Conservation (phyloP, 2,888 invertebrate species). For the Cremastinae sp. region DNA sequence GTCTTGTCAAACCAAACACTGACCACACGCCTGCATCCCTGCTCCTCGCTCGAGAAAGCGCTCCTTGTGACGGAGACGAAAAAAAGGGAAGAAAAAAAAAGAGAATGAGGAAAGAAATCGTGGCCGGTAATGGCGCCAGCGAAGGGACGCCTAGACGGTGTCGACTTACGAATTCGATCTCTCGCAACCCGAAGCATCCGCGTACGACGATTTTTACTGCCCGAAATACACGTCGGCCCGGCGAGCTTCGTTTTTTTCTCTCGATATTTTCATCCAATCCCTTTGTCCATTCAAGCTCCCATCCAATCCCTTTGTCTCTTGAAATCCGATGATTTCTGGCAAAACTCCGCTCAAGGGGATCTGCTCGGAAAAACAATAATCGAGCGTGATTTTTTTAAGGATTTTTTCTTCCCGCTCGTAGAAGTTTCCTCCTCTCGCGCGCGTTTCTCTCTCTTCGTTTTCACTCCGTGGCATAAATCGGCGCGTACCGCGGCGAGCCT, state of each 20-base stretch:
- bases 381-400: not conserved
- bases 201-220: conserved; percentile 43
- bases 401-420: not conserved
- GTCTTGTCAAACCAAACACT: conserved; percentile 73
- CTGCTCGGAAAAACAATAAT: too few species aligned
- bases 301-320: too few species aligned
- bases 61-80: conserved; percentile 22
- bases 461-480: conserved; percentile 24
- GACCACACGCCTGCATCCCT: conserved; percentile 67
- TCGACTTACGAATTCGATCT: conserved; percentile 70
- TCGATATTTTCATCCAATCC: too few species aligned
- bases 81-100: conserved; percentile 10
- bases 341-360: too few species aligned
- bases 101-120: conserved; percentile 13
- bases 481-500: conserved; percentile 44
- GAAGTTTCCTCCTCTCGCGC: conserved; percentile 26
- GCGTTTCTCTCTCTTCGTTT: conserved; percentile 2
- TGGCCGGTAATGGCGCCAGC: conserved; percentile 45
- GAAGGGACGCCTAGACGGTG: conserved; percentile 59
- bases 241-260: too few species aligned
- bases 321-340: too few species aligned
- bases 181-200: conserved; percentile 35
- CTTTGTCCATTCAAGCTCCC: too few species aligned
- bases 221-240: conserved; percentile 39
- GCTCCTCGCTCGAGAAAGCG: conserved; percentile 21